A percentile compares a stretch with the other conserved stretches of the same genome.
Evolutionary conservation across 2,888 invertebrate species (phyloP).

Genomic region (Hofmannophila pseudospretella): DNA sequence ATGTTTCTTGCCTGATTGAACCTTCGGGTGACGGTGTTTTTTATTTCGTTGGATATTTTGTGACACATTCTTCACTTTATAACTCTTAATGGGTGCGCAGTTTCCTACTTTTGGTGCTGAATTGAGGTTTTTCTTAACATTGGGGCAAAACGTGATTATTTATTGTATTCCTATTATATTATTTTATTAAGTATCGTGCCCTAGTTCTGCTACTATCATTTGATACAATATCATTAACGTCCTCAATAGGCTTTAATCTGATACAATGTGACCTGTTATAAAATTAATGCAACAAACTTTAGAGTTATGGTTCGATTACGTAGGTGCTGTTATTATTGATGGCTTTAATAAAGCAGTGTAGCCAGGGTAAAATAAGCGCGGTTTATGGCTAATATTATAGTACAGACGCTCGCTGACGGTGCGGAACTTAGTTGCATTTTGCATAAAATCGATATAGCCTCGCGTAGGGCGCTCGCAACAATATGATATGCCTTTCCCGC

Average conservation of each 20-base stretch:
- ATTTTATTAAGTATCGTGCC: no score
- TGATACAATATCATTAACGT: no score
- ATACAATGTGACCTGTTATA: not conserved
- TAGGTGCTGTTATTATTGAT: slow-evolving; percentile 37
- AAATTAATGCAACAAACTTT: slow-evolving; percentile 9
- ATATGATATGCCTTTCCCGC: slow-evolving; percentile 20
- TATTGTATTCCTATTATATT: no score
- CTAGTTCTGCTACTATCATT: no score
- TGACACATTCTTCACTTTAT: slow-evolving; percentile 20
- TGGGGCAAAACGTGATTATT: no score
- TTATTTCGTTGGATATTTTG: slow-evolving; percentile 37
- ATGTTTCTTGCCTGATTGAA: slow-evolving; percentile 68
- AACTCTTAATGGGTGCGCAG: slow-evolving; percentile 9
- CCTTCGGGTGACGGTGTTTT: slow-evolving; percentile 42
- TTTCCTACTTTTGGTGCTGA: not conserved
- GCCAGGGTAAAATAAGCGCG: slow-evolving; percentile 39
- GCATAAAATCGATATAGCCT: slow-evolving; percentile 65
- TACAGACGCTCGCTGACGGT: slow-evolving; percentile 39
- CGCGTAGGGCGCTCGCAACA: slow-evolving; percentile 33
- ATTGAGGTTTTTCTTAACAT: no score
- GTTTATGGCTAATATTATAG: slow-evolving; percentile 49
- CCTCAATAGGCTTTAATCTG: not conserved
- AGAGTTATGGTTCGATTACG: slow-evolving; percentile 28
- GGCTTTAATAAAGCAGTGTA: slow-evolving; percentile 44
- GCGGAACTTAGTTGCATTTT: slow-evolving; percentile 62